A percentile compares a stretch with the other conserved stretches of the same genome.
These are phyloP conservation scores for Lymantria monacha DNA, from an alignment of 2,888 invertebrate genomes.

Conservation along the genomic window DNA sequence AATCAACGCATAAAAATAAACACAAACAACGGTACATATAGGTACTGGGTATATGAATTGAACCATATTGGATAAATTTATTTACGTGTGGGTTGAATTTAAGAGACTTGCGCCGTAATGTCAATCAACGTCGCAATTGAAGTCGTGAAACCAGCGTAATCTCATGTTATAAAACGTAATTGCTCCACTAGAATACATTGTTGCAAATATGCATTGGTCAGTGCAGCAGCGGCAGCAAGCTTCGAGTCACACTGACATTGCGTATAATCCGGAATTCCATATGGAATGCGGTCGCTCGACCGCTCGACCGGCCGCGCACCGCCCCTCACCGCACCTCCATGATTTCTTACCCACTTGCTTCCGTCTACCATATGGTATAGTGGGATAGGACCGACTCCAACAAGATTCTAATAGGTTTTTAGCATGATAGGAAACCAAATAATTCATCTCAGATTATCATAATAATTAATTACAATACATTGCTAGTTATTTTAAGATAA, in stretches of 20 bases:
- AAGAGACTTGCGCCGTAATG: slow-evolving; percentile 49
- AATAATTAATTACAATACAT: slow-evolving; percentile 8
- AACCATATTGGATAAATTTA: slow-evolving; percentile 13
- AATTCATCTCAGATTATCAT: slow-evolving; percentile 3
- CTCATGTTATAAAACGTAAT: slow-evolving; percentile 8
- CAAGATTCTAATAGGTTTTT: slow-evolving; percentile 53
- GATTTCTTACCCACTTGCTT: slow-evolving; percentile 73
- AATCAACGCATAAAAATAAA: too few relatives aligned
- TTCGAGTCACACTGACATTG: slow-evolving; percentile 77
- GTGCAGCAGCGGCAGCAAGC: slow-evolving; percentile 46
- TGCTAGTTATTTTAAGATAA: neutral
- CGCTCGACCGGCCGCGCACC: slow-evolving; percentile 62
- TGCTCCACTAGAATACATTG: slow-evolving; percentile 29
- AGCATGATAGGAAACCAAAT: neutral
- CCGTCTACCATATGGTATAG: slow-evolving; percentile 74
- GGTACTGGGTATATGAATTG: too few relatives aligned
- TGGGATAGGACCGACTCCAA: slow-evolving; percentile 68
- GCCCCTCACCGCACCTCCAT: slow-evolving; percentile 67
- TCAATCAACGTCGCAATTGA: slow-evolving; percentile 37
- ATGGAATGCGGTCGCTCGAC: slow-evolving; percentile 79
- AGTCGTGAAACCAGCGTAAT: slow-evolving; percentile 8
- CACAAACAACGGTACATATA: too few relatives aligned
- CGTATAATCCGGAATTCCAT: slow-evolving; percentile 78
- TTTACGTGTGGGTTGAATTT: slow-evolving; percentile 27
- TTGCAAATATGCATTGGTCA: slow-evolving; percentile 51